These are phyloP conservation scores for Forbesichthys papilliferus DNA, from an alignment of 2,113 vertebrate species.

Conservation along the genomic window DNA sequence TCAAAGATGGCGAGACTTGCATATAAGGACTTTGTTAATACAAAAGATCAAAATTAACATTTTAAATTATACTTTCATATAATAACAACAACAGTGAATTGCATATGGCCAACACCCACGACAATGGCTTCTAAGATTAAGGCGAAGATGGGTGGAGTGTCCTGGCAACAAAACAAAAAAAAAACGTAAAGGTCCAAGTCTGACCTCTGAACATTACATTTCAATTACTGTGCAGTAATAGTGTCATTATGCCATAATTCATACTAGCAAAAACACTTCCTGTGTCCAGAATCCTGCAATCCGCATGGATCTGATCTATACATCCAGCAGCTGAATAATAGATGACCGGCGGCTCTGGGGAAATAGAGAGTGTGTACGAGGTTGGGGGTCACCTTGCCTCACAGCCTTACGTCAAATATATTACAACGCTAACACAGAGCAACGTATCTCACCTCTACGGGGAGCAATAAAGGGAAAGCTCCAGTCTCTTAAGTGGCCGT, in stretches of 20 bases:
- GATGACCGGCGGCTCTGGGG: slow-evolving; percentile 7
- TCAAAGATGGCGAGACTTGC: no score
- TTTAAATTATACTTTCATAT: no score
- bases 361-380: slow-evolving; percentile 1
- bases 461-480: no score
- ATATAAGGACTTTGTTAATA: no score
- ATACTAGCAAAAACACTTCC: slow-evolving; percentile 5
- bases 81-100: background rate
- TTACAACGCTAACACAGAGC: no score
- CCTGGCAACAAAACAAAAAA: background rate
- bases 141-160: background rate
- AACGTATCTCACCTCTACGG: no score
- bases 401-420: slow-evolving; percentile 3
- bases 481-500: no score
- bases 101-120: background rate
- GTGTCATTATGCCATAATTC: slow-evolving; percentile 21
- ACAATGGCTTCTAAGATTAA: background rate
- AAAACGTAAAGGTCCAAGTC: slow-evolving; percentile 6
- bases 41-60: no score
- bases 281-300: slow-evolving; percentile 1
- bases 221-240: background rate
- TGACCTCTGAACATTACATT: slow-evolving; percentile 31
- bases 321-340: slow-evolving; percentile 27
- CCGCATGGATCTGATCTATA: slow-evolving; percentile 10
- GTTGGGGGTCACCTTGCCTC: slow-evolving; percentile 7